Percentiles rank a stretch among this genome's conserved stretches.
Evolutionary conservation across 2,113 vertebrate genomes (phyloP).

Genomic region (Peromyscus maniculatus): DNA sequence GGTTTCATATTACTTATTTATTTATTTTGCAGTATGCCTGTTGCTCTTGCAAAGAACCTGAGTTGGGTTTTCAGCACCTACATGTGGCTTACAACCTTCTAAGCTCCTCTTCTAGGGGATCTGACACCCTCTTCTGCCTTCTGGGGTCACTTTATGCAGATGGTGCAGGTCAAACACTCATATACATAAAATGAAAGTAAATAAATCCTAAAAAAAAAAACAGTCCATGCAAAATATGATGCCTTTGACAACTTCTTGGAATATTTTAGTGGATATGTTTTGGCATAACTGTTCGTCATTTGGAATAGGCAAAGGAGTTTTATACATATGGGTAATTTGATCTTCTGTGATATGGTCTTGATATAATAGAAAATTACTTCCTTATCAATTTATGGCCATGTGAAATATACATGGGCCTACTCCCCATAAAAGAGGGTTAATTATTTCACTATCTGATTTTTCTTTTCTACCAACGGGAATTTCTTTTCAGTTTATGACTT

Average conservation of each 20-base stretch:
- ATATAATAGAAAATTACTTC: conserved; percentile 37
- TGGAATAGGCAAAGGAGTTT: background rate
- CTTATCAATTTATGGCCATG: conserved; percentile 25
- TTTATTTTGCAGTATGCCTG: background rate
- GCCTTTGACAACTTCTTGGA: conserved; percentile 14
- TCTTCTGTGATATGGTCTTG: conserved; percentile 1
- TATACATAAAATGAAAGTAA: background rate
- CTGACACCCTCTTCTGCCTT: background rate
- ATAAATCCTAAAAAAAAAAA: background rate
- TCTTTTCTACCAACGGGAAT: background rate
- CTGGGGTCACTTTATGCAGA: background rate
- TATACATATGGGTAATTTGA: background rate
- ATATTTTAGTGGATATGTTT: conserved; percentile 9
- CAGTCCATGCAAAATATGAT: background rate
- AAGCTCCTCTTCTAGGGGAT: background rate
- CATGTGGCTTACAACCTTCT: background rate
- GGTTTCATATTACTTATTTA: background rate
- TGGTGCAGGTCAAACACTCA: background rate
- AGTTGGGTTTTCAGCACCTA: background rate
- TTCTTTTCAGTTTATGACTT: background rate
- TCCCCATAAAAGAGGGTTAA: background rate
- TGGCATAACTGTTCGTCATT: background rate
- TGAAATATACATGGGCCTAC: background rate
- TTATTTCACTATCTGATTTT: background rate
- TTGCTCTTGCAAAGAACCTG: background rate